Conservation (phyloP, 2,888 invertebrate genomes). For the Diogma glabrata region DNA sequence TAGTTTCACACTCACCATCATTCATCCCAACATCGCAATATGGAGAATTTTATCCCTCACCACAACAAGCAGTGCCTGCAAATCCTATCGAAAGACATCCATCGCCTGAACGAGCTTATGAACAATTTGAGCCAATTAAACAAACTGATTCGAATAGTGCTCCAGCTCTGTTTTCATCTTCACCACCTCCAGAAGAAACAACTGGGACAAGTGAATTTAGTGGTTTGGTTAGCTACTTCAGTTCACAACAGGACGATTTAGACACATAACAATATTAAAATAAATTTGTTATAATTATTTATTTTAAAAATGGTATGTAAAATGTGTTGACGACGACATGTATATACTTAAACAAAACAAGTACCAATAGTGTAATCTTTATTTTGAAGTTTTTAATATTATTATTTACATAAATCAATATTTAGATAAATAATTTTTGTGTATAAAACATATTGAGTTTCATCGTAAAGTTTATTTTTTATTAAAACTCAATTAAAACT, state of each 20-base stretch:
- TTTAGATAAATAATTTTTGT: no score
- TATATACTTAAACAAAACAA: no score
- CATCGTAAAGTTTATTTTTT: no score
- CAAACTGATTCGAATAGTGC: slow-evolving; percentile 24
- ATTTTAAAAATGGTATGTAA: no score
- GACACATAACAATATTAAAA: slow-evolving; percentile 53
- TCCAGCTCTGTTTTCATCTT: slow-evolving; percentile 23
- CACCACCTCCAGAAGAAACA: slow-evolving; percentile 9
- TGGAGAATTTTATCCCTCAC: slow-evolving; percentile 18
- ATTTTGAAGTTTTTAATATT: no score
- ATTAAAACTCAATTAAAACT: no score
- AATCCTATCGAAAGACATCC: slow-evolving; percentile 24
- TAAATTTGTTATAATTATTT: no score
- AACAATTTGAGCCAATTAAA: slow-evolving; percentile 21
- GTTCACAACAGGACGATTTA: slow-evolving; percentile 80
- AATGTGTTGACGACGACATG: no score
- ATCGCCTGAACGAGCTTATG: slow-evolving; percentile 20
- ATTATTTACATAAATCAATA: no score
- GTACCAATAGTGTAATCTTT: no score
- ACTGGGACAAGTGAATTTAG: slow-evolving; percentile 63
- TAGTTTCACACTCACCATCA: slow-evolving; percentile 11
- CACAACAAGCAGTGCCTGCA: slow-evolving; percentile 20
- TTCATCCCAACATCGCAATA: slow-evolving; percentile 19
- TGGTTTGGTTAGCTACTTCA: slow-evolving; percentile 84
- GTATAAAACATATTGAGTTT: no score